Evolutionary conservation across 1,140 invertebrate species (phyloP).

Genomic region (Drosophila guanche): DNA sequence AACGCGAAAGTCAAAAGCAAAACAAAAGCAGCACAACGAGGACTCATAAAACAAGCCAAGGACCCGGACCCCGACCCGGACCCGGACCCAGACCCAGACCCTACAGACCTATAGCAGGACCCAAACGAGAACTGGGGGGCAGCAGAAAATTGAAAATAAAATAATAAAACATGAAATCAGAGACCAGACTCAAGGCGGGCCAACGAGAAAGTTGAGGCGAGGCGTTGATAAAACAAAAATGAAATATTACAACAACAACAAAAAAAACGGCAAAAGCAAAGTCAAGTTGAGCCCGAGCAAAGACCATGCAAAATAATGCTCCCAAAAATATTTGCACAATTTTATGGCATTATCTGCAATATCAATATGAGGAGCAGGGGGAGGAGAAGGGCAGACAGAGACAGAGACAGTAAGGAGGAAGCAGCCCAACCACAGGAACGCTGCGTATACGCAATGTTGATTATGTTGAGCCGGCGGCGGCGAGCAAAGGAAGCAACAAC

Average conservation of each 20-base stretch:
- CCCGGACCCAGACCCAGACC: no score
- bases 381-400: background rate
- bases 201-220: constrained; percentile 11
- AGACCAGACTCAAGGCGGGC: constrained; percentile 21
- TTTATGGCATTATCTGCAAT: constrained; percentile 73
- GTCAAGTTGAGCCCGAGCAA: constrained; percentile 39
- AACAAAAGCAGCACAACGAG: constrained; percentile 57
- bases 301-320: constrained; percentile 58
- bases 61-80: background rate
- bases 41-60: constrained; percentile 48
- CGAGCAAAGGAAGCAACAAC: constrained; percentile 16
- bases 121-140: background rate
- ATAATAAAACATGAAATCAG: constrained; percentile 12
- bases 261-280: constrained; percentile 19
- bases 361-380: constrained; percentile 48
- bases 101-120: no score
- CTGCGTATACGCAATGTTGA: constrained; percentile 72
- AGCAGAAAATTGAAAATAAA: constrained; percentile 59
- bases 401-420: background rate
- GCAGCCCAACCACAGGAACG: constrained; percentile 32
- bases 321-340: constrained; percentile 67
- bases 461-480: constrained; percentile 50
- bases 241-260: constrained; percentile 44
- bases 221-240: constrained; percentile 44
- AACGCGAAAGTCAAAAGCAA: constrained; percentile 67